These are phyloP conservation scores for Watsonalla binaria DNA, from an alignment of 2,888 invertebrate species.

Conservation along the genomic window DNA sequence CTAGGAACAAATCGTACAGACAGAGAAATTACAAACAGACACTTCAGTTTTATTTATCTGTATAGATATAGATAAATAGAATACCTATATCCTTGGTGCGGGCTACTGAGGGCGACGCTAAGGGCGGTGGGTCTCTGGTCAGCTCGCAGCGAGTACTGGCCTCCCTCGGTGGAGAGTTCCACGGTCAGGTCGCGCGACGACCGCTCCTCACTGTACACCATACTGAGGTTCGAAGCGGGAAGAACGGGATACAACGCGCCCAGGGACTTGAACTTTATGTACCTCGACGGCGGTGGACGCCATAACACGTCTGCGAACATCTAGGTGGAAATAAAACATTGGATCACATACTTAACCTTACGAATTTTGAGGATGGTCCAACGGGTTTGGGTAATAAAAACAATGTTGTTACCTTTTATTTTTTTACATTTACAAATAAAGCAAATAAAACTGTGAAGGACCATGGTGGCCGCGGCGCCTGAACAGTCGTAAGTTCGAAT, in stretches of 20 bases:
- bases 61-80: too few relatives aligned
- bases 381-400: too few relatives aligned
- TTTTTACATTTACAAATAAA: too few relatives aligned
- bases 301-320: constrained; percentile 68
- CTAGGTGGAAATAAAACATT: constrained; percentile 25
- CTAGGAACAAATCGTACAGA: too few relatives aligned
- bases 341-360: too few relatives aligned
- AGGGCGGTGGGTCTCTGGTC: constrained; percentile 46
- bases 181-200: constrained; percentile 37
- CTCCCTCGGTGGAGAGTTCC: constrained; percentile 45
- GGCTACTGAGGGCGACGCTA: constrained; percentile 54
- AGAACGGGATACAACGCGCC: constrained; percentile 56
- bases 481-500: too few relatives aligned
- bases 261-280: constrained; percentile 65
- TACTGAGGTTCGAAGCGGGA: constrained; percentile 43
- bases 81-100: constrained; percentile 63
- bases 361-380: too few relatives aligned
- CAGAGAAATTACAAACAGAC: too few relatives aligned
- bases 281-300: constrained; percentile 60
- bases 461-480: too few relatives aligned
- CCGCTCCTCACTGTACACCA: constrained; percentile 46
- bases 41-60: too few relatives aligned
- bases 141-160: constrained; percentile 57
- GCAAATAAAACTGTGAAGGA: too few relatives aligned
- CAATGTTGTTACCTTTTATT: too few relatives aligned